Evolutionary conservation across 2,797 vertebrate species (phyloP).

Genomic region (Eupleurogrammus muticus): DNA sequence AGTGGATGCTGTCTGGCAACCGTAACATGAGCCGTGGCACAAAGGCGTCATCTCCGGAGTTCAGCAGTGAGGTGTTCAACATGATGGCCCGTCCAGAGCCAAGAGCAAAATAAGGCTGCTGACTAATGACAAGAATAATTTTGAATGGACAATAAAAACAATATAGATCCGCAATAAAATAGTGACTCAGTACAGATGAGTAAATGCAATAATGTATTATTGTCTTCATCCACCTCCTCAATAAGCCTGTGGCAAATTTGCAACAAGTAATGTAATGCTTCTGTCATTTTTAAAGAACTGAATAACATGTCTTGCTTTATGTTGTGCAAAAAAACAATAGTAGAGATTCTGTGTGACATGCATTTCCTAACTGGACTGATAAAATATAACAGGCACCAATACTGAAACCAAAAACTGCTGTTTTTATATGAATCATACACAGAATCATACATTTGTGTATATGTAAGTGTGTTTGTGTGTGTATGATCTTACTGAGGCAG

Average conservation of each 20-base stretch:
- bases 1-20: slow-evolving; percentile 90
- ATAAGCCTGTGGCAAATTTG: slow-evolving; percentile 22
- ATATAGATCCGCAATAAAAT: not conserved
- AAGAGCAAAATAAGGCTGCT: slow-evolving; percentile 84
- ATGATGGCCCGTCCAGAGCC: slow-evolving; percentile 87
- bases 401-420: not conserved
- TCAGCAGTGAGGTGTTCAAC: slow-evolving; percentile 87
- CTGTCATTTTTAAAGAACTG: slow-evolving; percentile 6
- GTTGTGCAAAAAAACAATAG: not conserved
- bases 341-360: not conserved
- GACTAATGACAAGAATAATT: slow-evolving; percentile 41
- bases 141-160: not conserved
- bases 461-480: slow-evolving; percentile 21
- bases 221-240: not conserved
- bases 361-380: too few species aligned
- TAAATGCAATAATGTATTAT: too few species aligned
- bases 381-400: not conserved
- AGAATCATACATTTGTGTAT: slow-evolving; percentile 19
- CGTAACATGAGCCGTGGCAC: slow-evolving; percentile 86
- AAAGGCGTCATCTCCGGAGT: slow-evolving; percentile 92
- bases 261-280: slow-evolving; percentile 23
- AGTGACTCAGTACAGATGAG: too few species aligned
- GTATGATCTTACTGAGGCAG: slow-evolving; percentile 89
- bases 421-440: slow-evolving; percentile 3
- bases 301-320: not conserved